phyloP scores from a whole-genome alignment of 2,113 vertebrate genomes.

The Speoplatyrhinus poulsoni region DNA sequence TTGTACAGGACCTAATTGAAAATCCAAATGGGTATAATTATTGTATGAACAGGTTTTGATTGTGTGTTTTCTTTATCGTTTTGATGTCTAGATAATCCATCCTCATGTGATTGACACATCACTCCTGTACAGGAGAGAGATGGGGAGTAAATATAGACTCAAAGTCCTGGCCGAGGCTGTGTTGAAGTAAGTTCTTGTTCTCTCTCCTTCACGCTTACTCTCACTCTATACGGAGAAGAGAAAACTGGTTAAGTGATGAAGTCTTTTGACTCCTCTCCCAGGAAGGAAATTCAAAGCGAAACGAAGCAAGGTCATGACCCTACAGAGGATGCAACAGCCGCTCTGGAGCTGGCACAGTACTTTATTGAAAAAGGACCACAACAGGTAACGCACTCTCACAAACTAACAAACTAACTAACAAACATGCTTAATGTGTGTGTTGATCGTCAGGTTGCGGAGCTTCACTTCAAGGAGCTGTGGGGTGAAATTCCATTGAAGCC shows the following conservation, averaged over 20 bases:
- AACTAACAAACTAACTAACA: background rate
- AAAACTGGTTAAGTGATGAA: background rate
- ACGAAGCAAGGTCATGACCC: slow-evolving; percentile 81
- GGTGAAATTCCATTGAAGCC: slow-evolving; percentile 21
- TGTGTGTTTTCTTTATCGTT: background rate
- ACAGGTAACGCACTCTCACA: slow-evolving; percentile 69
- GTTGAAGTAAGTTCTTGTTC: slow-evolving; percentile 79
- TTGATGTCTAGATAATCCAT: slow-evolving; percentile 82
- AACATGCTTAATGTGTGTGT: background rate
- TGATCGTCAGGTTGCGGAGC: slow-evolving; percentile 63
- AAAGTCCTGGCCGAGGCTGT: slow-evolving; percentile 84
- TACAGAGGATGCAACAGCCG: slow-evolving; percentile 83
- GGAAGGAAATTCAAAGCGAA: slow-evolving; percentile 83
- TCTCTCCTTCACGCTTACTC: background rate
- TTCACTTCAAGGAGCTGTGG: slow-evolving; percentile 67
- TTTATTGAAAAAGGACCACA: slow-evolving; percentile 85
- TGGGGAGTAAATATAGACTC: slow-evolving; percentile 83
- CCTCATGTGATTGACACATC: slow-evolving; percentile 89
- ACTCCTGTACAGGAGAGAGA: slow-evolving; percentile 81
- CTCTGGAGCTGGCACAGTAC: slow-evolving; percentile 85
- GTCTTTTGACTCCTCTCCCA: slow-evolving; percentile 45
- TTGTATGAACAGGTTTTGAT: background rate
- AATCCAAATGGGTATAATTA: too few species aligned
- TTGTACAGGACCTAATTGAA: too few species aligned
- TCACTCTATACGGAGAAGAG: background rate